Percentiles rank a stretch among this genome's conserved stretches.
phyloP scores from a whole-genome alignment of 1,140 invertebrate genomes.

The Drosophila hydei region DNA sequence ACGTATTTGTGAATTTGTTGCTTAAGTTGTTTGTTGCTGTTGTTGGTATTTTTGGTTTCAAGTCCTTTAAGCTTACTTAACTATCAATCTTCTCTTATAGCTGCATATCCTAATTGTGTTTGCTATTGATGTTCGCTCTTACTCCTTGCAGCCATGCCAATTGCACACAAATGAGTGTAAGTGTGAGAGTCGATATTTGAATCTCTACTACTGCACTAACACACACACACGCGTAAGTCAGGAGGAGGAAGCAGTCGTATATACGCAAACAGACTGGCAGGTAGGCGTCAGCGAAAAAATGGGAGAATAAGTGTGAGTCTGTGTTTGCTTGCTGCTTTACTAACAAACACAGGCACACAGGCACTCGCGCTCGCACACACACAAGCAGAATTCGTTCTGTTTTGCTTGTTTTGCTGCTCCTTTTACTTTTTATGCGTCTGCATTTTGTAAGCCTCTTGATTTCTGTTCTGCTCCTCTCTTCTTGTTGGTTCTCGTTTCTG shows the following conservation, averaged over 20 bases:
- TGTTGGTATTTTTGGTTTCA: conserved; percentile 25
- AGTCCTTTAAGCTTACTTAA: conserved; percentile 30
- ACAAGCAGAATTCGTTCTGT: neutral
- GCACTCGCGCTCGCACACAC: neutral
- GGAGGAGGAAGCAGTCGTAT: conserved; percentile 4
- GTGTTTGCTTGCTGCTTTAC: conserved; percentile 13
- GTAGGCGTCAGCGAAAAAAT: conserved; percentile 3
- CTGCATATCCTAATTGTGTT: conserved; percentile 33
- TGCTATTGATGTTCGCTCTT: conserved; percentile 19
- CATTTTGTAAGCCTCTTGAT: conserved; percentile 54
- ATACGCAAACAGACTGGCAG: conserved; percentile 3
- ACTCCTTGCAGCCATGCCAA: conserved; percentile 36
- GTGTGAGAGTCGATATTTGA: conserved; percentile 15
- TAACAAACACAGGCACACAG: conserved; percentile 10
- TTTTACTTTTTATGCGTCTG: conserved; percentile 28
- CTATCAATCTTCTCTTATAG: conserved; percentile 25
- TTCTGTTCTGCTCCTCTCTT: neutral
- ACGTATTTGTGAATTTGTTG: neutral
- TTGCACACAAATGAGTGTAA: conserved; percentile 19
- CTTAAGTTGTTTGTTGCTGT: conserved; percentile 5
- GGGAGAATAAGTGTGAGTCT: conserved; percentile 9
- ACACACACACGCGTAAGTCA: conserved; percentile 1
- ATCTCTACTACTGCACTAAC: conserved; percentile 18
- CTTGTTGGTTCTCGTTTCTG: conserved; percentile 8
- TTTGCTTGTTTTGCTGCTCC: conserved; percentile 12